Evolutionary conservation across 2,888 invertebrate species (phyloP).

Genomic region (Cataglyphis rosenhaueri): DNA sequence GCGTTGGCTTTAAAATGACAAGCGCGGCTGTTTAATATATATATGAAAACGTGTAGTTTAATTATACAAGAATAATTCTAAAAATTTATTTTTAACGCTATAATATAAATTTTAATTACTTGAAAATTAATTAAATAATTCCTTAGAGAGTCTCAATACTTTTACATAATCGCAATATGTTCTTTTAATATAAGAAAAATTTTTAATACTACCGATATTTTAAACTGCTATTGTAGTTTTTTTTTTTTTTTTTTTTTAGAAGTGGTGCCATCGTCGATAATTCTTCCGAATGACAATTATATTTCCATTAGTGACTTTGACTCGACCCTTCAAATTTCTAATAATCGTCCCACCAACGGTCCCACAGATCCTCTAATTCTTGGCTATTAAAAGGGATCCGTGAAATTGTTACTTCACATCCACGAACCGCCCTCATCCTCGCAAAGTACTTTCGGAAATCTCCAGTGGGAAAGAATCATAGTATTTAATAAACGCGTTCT

Average conservation of each 20-base stretch:
- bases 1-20: slow-evolving; percentile 64
- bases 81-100: not conserved
- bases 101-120: slow-evolving; percentile 9
- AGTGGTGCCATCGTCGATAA: slow-evolving; percentile 41
- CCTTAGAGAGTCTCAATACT: not conserved
- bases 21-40: slow-evolving; percentile 47
- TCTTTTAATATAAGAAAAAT: not conserved
- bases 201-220: slow-evolving; percentile 16
- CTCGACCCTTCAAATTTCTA: slow-evolving; percentile 75
- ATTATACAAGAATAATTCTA: slow-evolving; percentile 21
- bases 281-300: slow-evolving; percentile 77
- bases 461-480: slow-evolving; percentile 55
- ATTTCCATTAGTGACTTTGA: slow-evolving; percentile 78
- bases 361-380: slow-evolving; percentile 78
- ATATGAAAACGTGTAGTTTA: slow-evolving; percentile 40
- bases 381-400: slow-evolving; percentile 76
- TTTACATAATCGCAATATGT: not conserved
- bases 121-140: not conserved
- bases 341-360: slow-evolving; percentile 75
- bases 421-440: slow-evolving; percentile 68
- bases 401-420: slow-evolving; percentile 69
- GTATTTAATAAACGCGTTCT: slow-evolving; percentile 28
- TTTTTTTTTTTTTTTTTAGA: slow-evolving; percentile 21
- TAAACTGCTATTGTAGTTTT: not conserved
- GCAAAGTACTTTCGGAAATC: slow-evolving; percentile 54